Base-by-base conservation (phyloP, 2,888 invertebrate genomes). In the Mycalesis mineus region DNA sequence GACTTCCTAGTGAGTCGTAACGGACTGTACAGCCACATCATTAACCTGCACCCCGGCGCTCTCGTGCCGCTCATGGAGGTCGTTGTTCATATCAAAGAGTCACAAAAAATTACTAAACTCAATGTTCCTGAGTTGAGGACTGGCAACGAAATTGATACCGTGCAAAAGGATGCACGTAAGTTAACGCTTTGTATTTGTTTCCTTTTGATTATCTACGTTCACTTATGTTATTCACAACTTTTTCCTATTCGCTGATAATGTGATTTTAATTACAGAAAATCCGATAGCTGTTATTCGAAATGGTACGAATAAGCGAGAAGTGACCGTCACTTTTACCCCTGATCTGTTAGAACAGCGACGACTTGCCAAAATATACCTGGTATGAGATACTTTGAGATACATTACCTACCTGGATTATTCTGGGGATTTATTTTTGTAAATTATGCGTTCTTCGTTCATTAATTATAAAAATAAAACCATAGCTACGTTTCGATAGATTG, bases 41-140 rank as follows among this genome's bases (percentile, higher is more conserved):
- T 95, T 86, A 90, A 22, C 22, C 22, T 22, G 22, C 22, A 22
- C 22, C 22, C 22, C 22, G 22, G 22, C 22, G 22, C 22, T 2
- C 22, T 22, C 2, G 22, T 22, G 22, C 22, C 22, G 22, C 3
- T 22, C 22, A 22, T 22, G 22, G 22, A 22, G 22, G 22, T 22
- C 22, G 22, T 22, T 5, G 22, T 22, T 2, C 22, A 22, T 62
- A 92, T 95, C 61, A 88, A 90, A 59, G 95, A 95, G 77, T 83
- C 90, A 1, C 87, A 91, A 63, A 91, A 92, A 65, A 88, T 95
- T 29, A 91, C 90, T 0, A 80, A 80, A 15, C 85, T 95, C 5
- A 84, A 90, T 60, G 92, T 93, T 1, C 94, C 94, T 0, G 91
- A 92, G 58, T 76, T 94, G 47, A 87, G 93, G 63, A 91, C 92